Conservation (phyloP, 2,888 invertebrate genomes). For the Lepas anatifera region DNA sequence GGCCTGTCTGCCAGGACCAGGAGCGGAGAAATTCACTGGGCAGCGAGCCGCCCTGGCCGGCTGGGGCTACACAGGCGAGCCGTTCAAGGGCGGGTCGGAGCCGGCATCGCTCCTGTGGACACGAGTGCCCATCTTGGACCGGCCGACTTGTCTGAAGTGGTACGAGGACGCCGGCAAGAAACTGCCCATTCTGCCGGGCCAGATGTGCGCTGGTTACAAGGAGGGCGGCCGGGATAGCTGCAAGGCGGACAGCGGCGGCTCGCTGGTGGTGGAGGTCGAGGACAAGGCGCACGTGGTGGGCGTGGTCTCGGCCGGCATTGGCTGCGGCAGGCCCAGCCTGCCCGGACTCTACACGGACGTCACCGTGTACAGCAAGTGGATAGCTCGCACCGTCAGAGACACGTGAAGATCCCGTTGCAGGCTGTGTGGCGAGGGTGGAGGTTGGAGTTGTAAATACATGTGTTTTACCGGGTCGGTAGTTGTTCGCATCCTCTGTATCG, state of each 20-base stretch:
- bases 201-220: constrained; percentile 29
- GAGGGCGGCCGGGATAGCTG: constrained; percentile 29
- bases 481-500: too few species aligned
- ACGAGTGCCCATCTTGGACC: constrained; percentile 26
- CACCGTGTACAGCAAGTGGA: neutral
- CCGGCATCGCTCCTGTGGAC: constrained; percentile 27
- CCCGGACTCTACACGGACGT: constrained; percentile 29
- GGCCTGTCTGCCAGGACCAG: constrained; percentile 30
- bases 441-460: too few species aligned
- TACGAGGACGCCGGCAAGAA: constrained; percentile 27
- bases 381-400: neutral
- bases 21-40: constrained; percentile 23
- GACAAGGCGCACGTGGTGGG: constrained; percentile 26
- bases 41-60: constrained; percentile 27
- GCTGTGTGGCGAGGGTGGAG: too few species aligned
- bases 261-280: constrained; percentile 26
- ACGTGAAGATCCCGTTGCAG: too few species aligned
- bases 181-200: constrained; percentile 25
- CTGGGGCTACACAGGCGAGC: constrained; percentile 28
- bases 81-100: constrained; percentile 10
- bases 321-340: constrained; percentile 28
- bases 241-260: constrained; percentile 30
- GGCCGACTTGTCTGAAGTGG: constrained; percentile 27
- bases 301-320: constrained; percentile 29
- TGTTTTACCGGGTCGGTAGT: too few species aligned